phyloP scores from a whole-genome alignment of 37 sponge, comb jelly and placozoan genomes.

The Trichoplax adhaerens region DNA sequence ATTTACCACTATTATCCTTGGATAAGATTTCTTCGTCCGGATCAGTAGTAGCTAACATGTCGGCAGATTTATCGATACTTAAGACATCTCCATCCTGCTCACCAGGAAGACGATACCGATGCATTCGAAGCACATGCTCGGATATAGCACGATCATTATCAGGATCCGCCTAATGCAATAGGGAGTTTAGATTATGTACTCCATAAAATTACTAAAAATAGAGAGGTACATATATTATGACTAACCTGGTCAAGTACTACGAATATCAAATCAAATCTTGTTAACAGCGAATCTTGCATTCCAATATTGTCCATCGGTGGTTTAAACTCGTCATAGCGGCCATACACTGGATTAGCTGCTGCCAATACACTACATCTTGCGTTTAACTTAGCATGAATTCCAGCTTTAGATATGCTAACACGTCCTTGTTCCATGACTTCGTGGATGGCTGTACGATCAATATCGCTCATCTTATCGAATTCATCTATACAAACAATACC shows the following conservation, averaged over 20 bases:
- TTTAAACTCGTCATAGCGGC: slow-evolving; percentile 97
- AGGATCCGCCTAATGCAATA: slow-evolving; percentile 62
- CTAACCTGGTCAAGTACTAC: slow-evolving; percentile 77
- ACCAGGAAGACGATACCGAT: slow-evolving; percentile 81
- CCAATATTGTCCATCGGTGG: slow-evolving; percentile 99
- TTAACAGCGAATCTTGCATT: slow-evolving; percentile 59
- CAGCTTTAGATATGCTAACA: slow-evolving; percentile 96
- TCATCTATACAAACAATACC: slow-evolving; percentile 99
- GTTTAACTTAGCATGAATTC: slow-evolving; percentile 94
- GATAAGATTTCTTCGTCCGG: slow-evolving; percentile 3
- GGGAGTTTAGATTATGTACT: slow-evolving; percentile 5
- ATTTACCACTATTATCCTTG: slow-evolving; percentile 44
- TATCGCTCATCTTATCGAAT: slow-evolving; percentile 99
- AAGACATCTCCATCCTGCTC: slow-evolving; percentile 50
- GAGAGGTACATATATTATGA: neutral
- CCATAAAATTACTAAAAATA: neutral
- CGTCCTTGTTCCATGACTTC: slow-evolving; percentile 99
- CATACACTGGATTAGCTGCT: slow-evolving; percentile 99
- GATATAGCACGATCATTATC: slow-evolving; percentile 76
- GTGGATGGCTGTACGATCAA: slow-evolving; percentile 97
- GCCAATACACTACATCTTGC: slow-evolving; percentile 93
- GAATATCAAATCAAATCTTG: slow-evolving; percentile 89
- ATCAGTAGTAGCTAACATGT: slow-evolving; percentile 32
- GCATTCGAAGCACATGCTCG: slow-evolving; percentile 96
- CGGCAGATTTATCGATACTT: slow-evolving; percentile 6